Percentiles rank a stretch among this genome's conserved stretches.
Conservation (phyloP, 2,888 invertebrate genomes). For the Phengaris alcon region DNA sequence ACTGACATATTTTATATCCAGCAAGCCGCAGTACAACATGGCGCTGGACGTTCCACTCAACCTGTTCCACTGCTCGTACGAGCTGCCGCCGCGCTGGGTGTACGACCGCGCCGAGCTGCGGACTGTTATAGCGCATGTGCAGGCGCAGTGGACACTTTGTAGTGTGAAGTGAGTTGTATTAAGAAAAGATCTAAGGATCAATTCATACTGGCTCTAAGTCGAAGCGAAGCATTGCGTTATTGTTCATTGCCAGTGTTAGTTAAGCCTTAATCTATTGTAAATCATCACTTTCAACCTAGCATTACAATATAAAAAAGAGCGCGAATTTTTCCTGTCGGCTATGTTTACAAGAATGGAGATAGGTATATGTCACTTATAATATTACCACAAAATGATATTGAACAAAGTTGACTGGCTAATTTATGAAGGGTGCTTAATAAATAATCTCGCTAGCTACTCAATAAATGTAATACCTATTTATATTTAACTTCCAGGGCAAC, state of each 20-base stretch:
- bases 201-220: background rate
- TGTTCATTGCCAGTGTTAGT: no score
- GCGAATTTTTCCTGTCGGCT: no score
- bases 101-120: constrained; percentile 77
- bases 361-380: no score
- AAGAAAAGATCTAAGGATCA: background rate
- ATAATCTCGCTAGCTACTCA: background rate
- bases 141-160: constrained; percentile 86
- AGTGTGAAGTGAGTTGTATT: constrained; percentile 78
- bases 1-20: constrained; percentile 50
- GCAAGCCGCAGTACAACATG: constrained; percentile 94
- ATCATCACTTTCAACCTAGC: no score
- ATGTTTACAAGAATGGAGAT: no score
- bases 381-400: background rate
- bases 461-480: constrained; percentile 6
- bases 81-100: constrained; percentile 75
- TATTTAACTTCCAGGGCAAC: constrained; percentile 64
- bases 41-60: constrained; percentile 92
- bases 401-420: no score
- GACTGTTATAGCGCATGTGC: constrained; percentile 82
- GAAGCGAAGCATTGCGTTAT: no score
- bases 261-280: no score
- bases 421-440: no score
- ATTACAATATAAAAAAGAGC: no score
- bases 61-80: constrained; percentile 87